Evolutionary conservation across 1,140 invertebrate species (phyloP).

Genomic region (Phocides pigmalion): DNA sequence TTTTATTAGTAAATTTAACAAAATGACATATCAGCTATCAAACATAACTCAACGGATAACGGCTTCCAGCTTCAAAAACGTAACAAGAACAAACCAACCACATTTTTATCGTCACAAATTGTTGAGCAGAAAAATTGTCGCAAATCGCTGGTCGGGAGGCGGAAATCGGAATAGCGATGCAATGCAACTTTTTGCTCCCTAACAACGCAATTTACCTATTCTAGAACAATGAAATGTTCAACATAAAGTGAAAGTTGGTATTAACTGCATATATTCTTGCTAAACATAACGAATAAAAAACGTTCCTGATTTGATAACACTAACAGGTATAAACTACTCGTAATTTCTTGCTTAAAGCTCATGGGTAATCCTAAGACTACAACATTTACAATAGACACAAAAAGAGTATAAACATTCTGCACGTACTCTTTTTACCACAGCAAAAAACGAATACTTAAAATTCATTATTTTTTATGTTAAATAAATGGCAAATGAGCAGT

Average conservation of each 20-base stretch:
- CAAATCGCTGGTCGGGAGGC: constrained; percentile 13
- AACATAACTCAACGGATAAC: constrained; percentile 15
- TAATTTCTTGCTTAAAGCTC: too few species aligned
- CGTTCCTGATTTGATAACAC: not conserved
- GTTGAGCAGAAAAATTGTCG: constrained; percentile 28
- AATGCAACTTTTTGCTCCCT: constrained; percentile 32
- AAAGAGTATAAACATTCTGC: too few species aligned
- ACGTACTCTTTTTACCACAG: too few species aligned
- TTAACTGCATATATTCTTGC: constrained; percentile 13
- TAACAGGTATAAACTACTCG: too few species aligned
- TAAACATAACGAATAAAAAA: constrained; percentile 16
- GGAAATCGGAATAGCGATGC: constrained; percentile 20
- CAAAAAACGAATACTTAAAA: too few species aligned
- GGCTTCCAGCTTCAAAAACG: not conserved
- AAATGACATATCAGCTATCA: constrained; percentile 15
- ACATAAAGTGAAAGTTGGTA: constrained; percentile 24
- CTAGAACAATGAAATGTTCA: constrained; percentile 32
- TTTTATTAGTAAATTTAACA: constrained; percentile 1
- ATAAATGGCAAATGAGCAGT: too few species aligned
- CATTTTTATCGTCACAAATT: constrained; percentile 27
- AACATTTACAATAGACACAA: too few species aligned
- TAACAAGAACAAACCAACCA: constrained; percentile 25
- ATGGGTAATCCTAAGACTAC: too few species aligned
- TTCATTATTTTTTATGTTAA: too few species aligned
- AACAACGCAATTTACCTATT: constrained; percentile 31